Evolutionary conservation across 2,113 vertebrate species (phyloP), one percentile per base, ranked within the genome.

Genomic region (Lichenostomus cassidix): DNA sequence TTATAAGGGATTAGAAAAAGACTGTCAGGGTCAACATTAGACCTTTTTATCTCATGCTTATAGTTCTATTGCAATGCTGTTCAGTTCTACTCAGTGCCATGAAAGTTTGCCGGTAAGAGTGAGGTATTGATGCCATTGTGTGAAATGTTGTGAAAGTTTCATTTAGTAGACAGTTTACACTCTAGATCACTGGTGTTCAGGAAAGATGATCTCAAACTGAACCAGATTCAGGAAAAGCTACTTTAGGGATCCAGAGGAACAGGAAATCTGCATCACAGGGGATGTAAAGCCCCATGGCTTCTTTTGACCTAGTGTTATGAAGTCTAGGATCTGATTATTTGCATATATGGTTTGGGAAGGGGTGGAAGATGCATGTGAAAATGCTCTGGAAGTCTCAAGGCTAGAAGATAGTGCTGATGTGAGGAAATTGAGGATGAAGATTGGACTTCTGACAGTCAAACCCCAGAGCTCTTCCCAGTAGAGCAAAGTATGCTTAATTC

Each of bases 311-410:
- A 5, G 39, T 1, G 2, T 1, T 68, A 20, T 64, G 52, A 82
- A 18, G 18, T 44, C 14, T 64, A 1, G 42, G 20, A 27, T 27
- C 47, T 71, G 52, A 29, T 55, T 29, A 15, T 22, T 78, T 55
- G 24, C 60, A 20, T 60, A 0, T 0, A 0, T 27, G 9, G 10
- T 29, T 70, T 73, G 19, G 31, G 33, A 58, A 80, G 28, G 58
- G 9, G 0, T 83, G 67, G 41, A 46, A 69, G 33, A 8, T 17
- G 35, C 35, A 10, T 0, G 0, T 69, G 63, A 41, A 63, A 62
- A 46, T 25, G 44, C 52, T 29, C 9, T 15, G 13, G 12, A 81
- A 9, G 7, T 16, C 27, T 37, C n/a, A 28, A 42, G 64, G 47
- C 59, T 80, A 14, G 52, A 65, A 52, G 64, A 12, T 8, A 12